Conservation (phyloP, 53 echinoderm and acorn worm genomes). For the Astropecten irregularis region DNA sequence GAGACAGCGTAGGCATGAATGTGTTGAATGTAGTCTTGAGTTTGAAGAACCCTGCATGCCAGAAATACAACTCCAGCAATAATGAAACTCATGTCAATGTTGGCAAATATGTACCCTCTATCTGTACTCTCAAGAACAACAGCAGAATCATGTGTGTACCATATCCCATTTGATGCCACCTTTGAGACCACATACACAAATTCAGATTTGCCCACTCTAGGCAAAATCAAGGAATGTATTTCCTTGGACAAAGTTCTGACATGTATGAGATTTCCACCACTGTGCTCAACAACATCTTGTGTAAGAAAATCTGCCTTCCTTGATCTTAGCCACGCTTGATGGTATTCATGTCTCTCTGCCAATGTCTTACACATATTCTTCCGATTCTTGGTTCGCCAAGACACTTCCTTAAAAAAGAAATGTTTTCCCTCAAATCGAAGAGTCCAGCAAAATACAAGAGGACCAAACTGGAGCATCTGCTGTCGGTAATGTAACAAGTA, state of each 20-base stretch:
- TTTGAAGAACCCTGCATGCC: slow-evolving; percentile 13
- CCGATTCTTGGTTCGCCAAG: slow-evolving; percentile 2
- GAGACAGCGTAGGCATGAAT: slow-evolving; percentile 30
- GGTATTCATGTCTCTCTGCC: slow-evolving; percentile 20
- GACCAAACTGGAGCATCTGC: slow-evolving; percentile 50
- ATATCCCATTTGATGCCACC: background rate
- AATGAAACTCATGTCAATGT: slow-evolving; percentile 18
- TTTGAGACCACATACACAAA: background rate
- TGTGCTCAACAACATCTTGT: slow-evolving; percentile 8
- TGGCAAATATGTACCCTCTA: slow-evolving; percentile 14
- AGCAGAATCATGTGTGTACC: slow-evolving; percentile 16
- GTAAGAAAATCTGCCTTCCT: background rate
- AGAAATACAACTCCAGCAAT: slow-evolving; percentile 3
- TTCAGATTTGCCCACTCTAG: background rate
- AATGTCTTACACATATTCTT: slow-evolving; percentile 31
- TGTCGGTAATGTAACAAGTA: slow-evolving; percentile 53
- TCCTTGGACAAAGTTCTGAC: background rate
- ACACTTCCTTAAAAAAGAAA: slow-evolving; percentile 17
- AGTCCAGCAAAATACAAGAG: slow-evolving; percentile 3
- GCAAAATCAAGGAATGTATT: background rate
- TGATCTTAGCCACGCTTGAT: slow-evolving; percentile 18
- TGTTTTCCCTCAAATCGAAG: slow-evolving; percentile 33
- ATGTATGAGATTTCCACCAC: background rate
- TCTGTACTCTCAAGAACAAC: slow-evolving; percentile 11
- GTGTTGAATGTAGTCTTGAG: slow-evolving; percentile 8